Conservation (phyloP, 1,140 invertebrate species). For the Drosophila grimshawi region DNA sequence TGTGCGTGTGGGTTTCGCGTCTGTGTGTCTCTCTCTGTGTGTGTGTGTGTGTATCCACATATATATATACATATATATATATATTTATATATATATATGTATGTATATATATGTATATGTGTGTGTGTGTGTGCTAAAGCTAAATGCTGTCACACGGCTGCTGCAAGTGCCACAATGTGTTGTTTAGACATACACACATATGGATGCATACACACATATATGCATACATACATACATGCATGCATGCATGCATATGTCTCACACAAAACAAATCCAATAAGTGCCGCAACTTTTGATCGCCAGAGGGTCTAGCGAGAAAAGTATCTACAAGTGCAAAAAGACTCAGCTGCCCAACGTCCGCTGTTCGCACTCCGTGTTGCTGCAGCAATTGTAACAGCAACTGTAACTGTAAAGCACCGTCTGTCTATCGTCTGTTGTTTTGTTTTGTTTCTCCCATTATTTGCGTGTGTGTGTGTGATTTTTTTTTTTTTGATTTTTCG, state of each 20-base stretch:
- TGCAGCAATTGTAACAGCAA: slow-evolving; percentile 18
- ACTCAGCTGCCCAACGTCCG: slow-evolving; percentile 15
- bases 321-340: slow-evolving; percentile 60
- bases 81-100: slow-evolving; percentile 49
- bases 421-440: slow-evolving; percentile 8
- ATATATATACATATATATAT: not conserved
- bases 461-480: not conserved
- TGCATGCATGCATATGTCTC: not conserved
- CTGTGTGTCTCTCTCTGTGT: slow-evolving; percentile 1
- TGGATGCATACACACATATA: not conserved
- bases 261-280: slow-evolving; percentile 13
- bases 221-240: not conserved
- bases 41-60: not conserved
- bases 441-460: slow-evolving; percentile 15
- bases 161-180: slow-evolving; percentile 38
- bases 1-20: slow-evolving; percentile 11
- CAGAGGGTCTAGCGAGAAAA: slow-evolving; percentile 30
- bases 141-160: slow-evolving; percentile 29
- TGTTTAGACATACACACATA: slow-evolving; percentile 6
- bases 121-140: slow-evolving; percentile 41
- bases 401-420: slow-evolving; percentile 16
- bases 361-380: not conserved
- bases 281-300: slow-evolving; percentile 24
- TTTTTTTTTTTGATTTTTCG: slow-evolving; percentile 1
- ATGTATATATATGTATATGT: not conserved